These are phyloP conservation scores for Chelmon rostratus DNA, from an alignment of 2,797 vertebrate genomes.

Conservation along the genomic window DNA sequence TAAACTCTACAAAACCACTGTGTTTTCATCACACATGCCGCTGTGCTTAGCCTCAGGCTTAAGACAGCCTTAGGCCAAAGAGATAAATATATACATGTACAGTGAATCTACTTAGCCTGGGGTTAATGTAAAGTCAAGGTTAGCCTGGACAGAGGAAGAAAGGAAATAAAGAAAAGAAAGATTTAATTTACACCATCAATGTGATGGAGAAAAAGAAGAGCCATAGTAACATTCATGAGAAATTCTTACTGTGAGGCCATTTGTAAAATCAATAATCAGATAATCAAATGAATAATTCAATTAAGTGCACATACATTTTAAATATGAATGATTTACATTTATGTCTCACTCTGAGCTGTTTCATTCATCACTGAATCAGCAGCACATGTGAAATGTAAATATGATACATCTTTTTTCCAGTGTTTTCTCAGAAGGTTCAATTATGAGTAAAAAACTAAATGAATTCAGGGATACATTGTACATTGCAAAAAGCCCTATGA, in stretches of 20 bases:
- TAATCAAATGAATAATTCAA: neutral
- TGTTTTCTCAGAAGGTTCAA: neutral
- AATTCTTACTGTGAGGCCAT: neutral
- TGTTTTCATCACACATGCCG: neutral
- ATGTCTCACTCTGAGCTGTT: neutral
- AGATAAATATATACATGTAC: conserved; percentile 13
- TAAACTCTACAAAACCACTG: neutral
- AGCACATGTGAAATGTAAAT: neutral
- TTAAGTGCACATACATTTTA: neutral
- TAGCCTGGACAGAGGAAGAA: neutral
- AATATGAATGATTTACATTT: neutral
- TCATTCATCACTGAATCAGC: neutral
- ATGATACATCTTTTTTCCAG: neutral
- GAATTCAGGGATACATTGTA: too few relatives aligned
- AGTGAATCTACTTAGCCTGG: conserved; percentile 8
- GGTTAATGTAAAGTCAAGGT: conserved; percentile 14
- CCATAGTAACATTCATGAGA: neutral
- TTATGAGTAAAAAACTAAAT: neutral
- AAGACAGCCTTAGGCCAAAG: neutral
- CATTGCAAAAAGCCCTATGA: neutral
- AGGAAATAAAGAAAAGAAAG: neutral
- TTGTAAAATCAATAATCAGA: neutral
- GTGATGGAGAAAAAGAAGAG: neutral
- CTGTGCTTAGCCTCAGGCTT: conserved; percentile 28
- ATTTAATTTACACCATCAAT: neutral